These are phyloP conservation scores for Calosoma granatense DNA, from an alignment of 1,140 invertebrate genomes.

Conservation along the genomic window DNA sequence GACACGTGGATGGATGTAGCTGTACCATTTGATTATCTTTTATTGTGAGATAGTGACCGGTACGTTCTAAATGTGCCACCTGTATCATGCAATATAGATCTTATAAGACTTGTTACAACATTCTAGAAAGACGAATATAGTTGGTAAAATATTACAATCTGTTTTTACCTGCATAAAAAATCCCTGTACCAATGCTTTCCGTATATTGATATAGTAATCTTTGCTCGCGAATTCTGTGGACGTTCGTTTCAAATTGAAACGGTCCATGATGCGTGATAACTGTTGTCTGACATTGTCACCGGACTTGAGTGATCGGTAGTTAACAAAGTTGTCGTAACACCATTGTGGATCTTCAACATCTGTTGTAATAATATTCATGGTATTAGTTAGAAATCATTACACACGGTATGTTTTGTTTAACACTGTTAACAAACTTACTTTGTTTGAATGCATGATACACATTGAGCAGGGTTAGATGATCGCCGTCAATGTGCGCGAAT, in stretches of 20 bases:
- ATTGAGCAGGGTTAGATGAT: conserved; percentile 92
- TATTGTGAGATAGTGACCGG: conserved; percentile 95
- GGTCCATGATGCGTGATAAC: conserved; percentile 56
- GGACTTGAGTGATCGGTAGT: conserved; percentile 94
- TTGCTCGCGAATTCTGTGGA: conserved; percentile 98
- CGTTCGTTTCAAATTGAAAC: conserved; percentile 85
- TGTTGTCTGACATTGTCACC: conserved; percentile 58
- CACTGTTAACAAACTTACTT: conserved; percentile 60
- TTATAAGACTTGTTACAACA: conserved; percentile 13
- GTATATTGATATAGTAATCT: conserved; percentile 98
- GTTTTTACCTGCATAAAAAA: conserved; percentile 96
- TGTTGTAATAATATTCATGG: too few species aligned
- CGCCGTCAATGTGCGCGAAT: conserved; percentile 99
- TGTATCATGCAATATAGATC: conserved; percentile 29
- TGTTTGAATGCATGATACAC: conserved; percentile 99
- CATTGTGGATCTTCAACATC: conserved; percentile 86
- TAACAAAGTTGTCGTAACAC: conserved; percentile 99
- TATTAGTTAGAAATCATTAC: too few species aligned
- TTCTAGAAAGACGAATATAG: conserved; percentile 2
- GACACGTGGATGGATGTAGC: conserved; percentile 95
- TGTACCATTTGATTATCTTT: conserved; percentile 99
- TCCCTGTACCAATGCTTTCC: conserved; percentile 94
- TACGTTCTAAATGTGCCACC: conserved; percentile 91
- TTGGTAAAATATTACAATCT: conserved; percentile 15
- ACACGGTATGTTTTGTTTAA: background rate